A percentile compares a stretch with the other conserved stretches of the same genome.
phyloP scores from a whole-genome alignment of 2,797 vertebrate species.

The Hippopotamyrus pictus region DNA sequence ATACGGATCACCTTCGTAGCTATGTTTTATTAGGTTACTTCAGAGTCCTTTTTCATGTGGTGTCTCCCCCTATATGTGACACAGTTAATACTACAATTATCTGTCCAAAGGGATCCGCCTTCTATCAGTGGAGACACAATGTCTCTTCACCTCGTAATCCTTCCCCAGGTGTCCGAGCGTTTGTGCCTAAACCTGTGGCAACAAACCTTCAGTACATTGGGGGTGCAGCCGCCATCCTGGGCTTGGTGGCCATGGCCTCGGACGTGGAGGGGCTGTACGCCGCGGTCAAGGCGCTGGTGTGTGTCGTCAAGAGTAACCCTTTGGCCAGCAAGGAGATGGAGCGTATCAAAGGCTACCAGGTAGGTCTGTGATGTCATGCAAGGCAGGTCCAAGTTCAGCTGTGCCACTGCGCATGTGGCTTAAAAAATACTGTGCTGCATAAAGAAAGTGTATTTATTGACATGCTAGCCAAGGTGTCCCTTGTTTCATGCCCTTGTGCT shows the following conservation, averaged over 20 bases:
- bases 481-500: neutral
- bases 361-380: constrained; percentile 38
- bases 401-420: neutral
- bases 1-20: neutral
- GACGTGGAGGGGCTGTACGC: constrained; percentile 96
- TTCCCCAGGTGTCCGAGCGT: constrained; percentile 83
- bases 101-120: neutral
- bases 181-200: constrained; percentile 90
- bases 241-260: constrained; percentile 95
- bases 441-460: neutral
- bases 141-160: neutral
- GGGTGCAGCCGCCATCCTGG: constrained; percentile 91
- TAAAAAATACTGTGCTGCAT: neutral
- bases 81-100: neutral
- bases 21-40: neutral
- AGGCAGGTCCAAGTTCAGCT: neutral
- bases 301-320: constrained; percentile 95
- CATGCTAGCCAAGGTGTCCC: neutral
- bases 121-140: neutral
- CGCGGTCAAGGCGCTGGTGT: constrained; percentile 94
- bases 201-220: constrained; percentile 93
- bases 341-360: constrained; percentile 97
- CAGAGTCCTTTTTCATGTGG: neutral
- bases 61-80: neutral
- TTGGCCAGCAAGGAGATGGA: constrained; percentile 99